Conservation (phyloP, 2,888 invertebrate genomes). For the Bombylius discolor region DNA sequence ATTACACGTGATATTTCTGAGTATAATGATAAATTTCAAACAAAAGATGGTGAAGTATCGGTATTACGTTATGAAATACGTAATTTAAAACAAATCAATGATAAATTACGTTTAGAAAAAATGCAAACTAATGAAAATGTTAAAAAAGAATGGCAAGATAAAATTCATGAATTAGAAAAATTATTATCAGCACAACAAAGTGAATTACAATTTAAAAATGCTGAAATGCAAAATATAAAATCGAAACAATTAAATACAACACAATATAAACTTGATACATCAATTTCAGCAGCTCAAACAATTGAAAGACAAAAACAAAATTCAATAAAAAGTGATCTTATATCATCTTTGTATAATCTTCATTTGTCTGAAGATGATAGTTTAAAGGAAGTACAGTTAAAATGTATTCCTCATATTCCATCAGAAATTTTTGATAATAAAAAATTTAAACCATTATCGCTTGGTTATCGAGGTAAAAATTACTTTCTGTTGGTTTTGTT, state of each 20-base stretch:
- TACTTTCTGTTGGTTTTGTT: background rate
- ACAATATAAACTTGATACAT: background rate
- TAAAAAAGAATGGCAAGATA: conserved; percentile 12
- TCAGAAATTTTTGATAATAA: conserved; percentile 1
- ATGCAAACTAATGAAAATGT: conserved; percentile 9
- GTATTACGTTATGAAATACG: conserved; percentile 12
- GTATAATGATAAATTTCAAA: conserved; percentile 13
- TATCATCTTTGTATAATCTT: background rate
- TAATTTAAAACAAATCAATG: conserved; percentile 10
- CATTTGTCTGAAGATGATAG: conserved; percentile 4
- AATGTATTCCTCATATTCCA: background rate
- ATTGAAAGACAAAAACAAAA: background rate
- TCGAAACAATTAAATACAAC: conserved; percentile 10
- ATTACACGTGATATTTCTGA: conserved; percentile 7
- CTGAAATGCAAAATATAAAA: conserved; percentile 11
- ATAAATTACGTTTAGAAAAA: conserved; percentile 10
- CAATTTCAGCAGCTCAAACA: background rate
- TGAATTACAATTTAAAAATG: conserved; percentile 14
- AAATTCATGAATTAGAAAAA: conserved; percentile 13
- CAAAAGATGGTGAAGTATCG: conserved; percentile 15
- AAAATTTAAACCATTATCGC: background rate
- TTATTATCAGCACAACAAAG: conserved; percentile 9
- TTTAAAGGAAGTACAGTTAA: conserved; percentile 7
- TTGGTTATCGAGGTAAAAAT: conserved; percentile 5
- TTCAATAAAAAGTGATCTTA: background rate